Evolutionary conservation across 2,888 invertebrate genomes (phyloP).

Genomic region (Tetrapedia diversipes): DNA sequence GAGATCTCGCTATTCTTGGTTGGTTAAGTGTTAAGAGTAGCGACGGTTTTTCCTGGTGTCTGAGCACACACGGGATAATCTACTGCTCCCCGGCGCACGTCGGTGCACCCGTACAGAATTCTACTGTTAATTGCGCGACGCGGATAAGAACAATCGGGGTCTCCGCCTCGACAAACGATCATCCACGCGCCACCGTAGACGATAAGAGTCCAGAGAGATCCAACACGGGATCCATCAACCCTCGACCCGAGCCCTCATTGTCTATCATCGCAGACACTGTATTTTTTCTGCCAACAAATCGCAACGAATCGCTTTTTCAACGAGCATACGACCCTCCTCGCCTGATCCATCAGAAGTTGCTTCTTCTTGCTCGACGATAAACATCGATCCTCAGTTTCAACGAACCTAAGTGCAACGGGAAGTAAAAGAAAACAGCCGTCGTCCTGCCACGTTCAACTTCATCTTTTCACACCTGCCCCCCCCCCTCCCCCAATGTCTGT

Average conservation of each 20-base stretch:
- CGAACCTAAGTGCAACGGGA: slow-evolving; percentile 15
- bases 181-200: neutral
- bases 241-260: neutral
- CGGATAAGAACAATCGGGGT: neutral
- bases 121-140: neutral
- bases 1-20: no score
- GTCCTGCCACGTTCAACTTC: slow-evolving; percentile 5
- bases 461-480: neutral
- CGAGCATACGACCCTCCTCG: neutral
- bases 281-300: neutral
- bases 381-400: neutral
- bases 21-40: no score
- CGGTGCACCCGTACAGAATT: neutral
- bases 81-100: neutral
- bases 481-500: neutral
- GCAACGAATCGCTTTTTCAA: neutral
- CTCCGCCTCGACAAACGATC: slow-evolving; percentile 3
- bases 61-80: neutral
- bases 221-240: slow-evolving; percentile 7
- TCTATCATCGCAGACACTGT: neutral
- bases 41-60: no score
- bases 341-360: neutral
- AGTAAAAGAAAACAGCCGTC: slow-evolving; percentile 34
- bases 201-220: neutral
- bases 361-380: neutral